Percentiles rank a stretch among this genome's conserved stretches.
These are phyloP conservation scores for Pristionchus exspectatus DNA, from an alignment of 2,888 invertebrate species.

Conservation along the genomic window DNA sequence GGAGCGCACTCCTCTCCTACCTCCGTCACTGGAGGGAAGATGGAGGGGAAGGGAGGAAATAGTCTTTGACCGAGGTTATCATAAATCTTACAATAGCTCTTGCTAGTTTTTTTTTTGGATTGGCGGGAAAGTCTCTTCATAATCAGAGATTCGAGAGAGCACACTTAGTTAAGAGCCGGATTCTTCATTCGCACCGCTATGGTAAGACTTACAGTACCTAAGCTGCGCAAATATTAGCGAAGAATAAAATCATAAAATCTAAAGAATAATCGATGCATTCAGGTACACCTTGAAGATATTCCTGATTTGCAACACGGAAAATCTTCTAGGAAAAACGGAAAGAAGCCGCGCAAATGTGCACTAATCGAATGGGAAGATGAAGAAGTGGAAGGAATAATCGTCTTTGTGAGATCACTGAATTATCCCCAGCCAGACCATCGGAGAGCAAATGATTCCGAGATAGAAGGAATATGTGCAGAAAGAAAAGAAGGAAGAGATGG, in stretches of 20 bases:
- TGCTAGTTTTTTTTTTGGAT: too few relatives aligned
- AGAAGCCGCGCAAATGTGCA: not conserved
- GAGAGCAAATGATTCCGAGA: not conserved
- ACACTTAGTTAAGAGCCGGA: too few relatives aligned
- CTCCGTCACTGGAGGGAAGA: not conserved
- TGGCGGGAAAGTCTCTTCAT: too few relatives aligned
- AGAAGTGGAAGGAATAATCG: not conserved
- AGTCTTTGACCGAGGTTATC: too few relatives aligned
- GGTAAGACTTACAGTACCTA: too few relatives aligned
- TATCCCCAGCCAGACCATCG: not conserved
- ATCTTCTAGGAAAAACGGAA: not conserved
- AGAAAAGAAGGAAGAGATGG: slow-evolving; percentile 18
- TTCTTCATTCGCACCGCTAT: too few relatives aligned
- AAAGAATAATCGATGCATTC: not conserved
- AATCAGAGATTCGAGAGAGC: too few relatives aligned
- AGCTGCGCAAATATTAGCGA: too few relatives aligned
- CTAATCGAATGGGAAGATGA: slow-evolving; percentile 20
- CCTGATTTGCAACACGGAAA: not conserved
- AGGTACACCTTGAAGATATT: not conserved
- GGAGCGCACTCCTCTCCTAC: not conserved
- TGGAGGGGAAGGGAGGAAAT: not conserved
- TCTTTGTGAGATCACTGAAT: slow-evolving; percentile 40
- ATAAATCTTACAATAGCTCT: too few relatives aligned
- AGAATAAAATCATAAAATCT: not conserved
- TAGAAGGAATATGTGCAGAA: not conserved